Evolutionary conservation across 2,113 vertebrate genomes (phyloP).

Genomic region (Connochaetes taurinus): DNA sequence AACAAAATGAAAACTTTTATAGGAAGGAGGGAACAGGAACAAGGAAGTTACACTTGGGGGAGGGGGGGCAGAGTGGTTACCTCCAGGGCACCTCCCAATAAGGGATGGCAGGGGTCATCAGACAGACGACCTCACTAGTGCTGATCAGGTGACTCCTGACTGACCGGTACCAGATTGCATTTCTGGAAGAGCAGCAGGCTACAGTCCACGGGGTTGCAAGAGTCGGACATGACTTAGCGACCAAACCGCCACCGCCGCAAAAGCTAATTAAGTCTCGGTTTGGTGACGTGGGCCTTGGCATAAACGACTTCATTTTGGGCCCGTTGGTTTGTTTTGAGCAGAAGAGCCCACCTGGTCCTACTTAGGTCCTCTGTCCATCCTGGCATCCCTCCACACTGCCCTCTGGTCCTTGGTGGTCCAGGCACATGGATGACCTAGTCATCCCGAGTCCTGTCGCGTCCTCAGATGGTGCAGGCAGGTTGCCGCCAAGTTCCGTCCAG

Average conservation of each 20-base stretch:
- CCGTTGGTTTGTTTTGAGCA: not conserved
- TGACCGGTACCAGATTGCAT: not conserved
- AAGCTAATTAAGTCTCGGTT: not conserved
- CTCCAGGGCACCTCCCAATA: not conserved
- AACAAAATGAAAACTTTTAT: not conserved
- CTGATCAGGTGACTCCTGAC: not conserved
- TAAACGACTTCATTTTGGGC: not conserved
- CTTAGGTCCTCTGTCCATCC: not conserved
- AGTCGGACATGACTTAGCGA: too few species aligned
- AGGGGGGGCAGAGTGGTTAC: not conserved
- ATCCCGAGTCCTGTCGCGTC: not conserved
- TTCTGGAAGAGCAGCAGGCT: not conserved
- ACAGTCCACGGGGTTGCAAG: too few species aligned
- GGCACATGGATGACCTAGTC: not conserved
- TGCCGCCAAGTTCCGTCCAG: not conserved
- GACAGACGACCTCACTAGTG: not conserved
- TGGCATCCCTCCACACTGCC: not conserved
- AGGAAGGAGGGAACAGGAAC: not conserved
- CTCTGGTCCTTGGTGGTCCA: not conserved
- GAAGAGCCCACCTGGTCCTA: not conserved
- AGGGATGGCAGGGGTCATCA: not conserved
- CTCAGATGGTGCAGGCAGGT: not conserved
- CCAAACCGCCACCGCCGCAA: too few species aligned
- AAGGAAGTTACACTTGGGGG: not conserved
- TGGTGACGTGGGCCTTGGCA: not conserved